Evolutionary conservation across 2,888 invertebrate genomes (phyloP).

Genomic region (Zelleria hepariella): DNA sequence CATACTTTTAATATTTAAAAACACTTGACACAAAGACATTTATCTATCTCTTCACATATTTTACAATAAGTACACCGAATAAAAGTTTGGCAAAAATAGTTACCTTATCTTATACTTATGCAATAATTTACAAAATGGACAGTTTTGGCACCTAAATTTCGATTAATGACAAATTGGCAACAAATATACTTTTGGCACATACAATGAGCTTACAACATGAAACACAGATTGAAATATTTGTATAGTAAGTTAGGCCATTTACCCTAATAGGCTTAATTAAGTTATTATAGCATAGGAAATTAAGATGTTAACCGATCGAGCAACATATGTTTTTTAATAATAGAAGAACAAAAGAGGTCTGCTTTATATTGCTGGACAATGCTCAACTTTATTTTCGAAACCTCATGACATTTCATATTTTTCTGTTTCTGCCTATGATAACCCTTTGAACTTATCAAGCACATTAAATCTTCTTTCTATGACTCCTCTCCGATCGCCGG

Average conservation of each 20-base stretch:
- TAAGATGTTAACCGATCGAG: too few species aligned
- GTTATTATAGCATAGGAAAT: neutral
- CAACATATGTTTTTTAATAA: neutral
- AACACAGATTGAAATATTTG: neutral
- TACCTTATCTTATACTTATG: neutral
- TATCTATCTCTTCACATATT: neutral
- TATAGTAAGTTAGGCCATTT: neutral
- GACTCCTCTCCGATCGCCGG: too few species aligned
- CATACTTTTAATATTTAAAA: neutral
- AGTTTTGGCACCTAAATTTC: conserved; percentile 36
- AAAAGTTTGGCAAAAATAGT: neutral
- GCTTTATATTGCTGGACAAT: too few species aligned
- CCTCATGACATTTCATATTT: too few species aligned
- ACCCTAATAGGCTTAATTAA: neutral
- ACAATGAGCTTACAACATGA: neutral
- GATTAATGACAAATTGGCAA: conserved; percentile 16
- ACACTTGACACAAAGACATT: neutral
- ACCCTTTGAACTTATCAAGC: too few species aligned
- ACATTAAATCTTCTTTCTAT: too few species aligned
- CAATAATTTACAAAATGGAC: conserved; percentile 17
- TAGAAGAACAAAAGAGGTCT: too few species aligned
- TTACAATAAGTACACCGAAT: neutral
- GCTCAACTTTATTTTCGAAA: too few species aligned
- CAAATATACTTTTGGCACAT: conserved; percentile 17
- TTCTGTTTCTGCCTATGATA: too few species aligned